phyloP scores from a whole-genome alignment of 2,113 vertebrate species.

The Zosterops borbonicus region DNA sequence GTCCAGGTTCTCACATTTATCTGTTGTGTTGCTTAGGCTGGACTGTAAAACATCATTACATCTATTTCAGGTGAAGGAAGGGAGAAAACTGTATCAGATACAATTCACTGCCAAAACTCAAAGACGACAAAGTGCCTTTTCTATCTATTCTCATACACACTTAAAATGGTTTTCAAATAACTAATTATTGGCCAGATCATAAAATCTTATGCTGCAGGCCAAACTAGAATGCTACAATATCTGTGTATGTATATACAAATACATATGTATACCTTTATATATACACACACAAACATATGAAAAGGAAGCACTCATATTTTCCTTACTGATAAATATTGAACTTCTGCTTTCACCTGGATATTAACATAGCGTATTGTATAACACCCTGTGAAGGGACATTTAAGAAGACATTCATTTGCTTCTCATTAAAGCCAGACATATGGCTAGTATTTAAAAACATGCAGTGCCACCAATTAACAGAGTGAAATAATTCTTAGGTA shows the following conservation, averaged over 20 bases:
- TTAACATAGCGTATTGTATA: constrained; percentile 26
- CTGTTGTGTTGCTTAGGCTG: neutral
- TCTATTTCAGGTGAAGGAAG: neutral
- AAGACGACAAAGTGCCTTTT: neutral
- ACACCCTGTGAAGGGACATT: constrained; percentile 35
- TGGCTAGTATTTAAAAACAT: constrained; percentile 45
- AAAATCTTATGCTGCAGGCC: neutral
- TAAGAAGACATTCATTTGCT: constrained; percentile 32
- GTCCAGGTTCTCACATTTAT: neutral
- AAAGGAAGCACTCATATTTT: constrained; percentile 3
- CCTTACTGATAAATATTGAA: constrained; percentile 27
- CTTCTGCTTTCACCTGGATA: constrained; percentile 59
- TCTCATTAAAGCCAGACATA: constrained; percentile 45
- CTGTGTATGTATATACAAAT: constrained; percentile 26
- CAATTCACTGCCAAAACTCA: neutral
- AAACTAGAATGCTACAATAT: constrained; percentile 7
- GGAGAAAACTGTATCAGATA: neutral
- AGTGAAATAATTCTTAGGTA: constrained; percentile 37
- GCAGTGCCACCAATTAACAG: constrained; percentile 33
- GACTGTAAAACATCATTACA: neutral
- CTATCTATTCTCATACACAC: neutral
- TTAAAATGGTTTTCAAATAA: constrained; percentile 12
- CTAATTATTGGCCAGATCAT: neutral
- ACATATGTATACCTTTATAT: neutral
- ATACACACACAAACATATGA: neutral